phyloP scores from a whole-genome alignment of 1,140 invertebrate genomes.

The Aphaenogaster floridana region DNA sequence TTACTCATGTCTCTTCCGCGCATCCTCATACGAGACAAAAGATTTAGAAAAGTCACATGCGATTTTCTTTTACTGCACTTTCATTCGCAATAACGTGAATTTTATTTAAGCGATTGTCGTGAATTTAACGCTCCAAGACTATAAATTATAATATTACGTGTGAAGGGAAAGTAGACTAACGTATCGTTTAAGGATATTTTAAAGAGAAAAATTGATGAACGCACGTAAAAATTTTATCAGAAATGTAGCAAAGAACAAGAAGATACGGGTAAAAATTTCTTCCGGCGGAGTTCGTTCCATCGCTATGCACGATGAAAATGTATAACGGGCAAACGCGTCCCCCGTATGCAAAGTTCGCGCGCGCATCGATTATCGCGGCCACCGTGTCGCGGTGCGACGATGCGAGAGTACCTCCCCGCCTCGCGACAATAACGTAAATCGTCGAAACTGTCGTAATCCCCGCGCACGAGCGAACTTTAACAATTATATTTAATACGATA shows the following conservation, averaged over 20 bases:
- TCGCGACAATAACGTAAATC: conserved; percentile 81
- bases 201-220: neutral
- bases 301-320: neutral
- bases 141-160: neutral
- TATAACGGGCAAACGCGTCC: conserved; percentile 17
- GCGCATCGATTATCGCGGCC: conserved; percentile 52
- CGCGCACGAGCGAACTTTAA: conserved; percentile 83
- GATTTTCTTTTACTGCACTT: neutral
- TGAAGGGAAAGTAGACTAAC: neutral
- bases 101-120: neutral
- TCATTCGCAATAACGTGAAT: neutral
- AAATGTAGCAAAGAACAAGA: neutral
- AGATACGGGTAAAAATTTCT: conserved; percentile 24
- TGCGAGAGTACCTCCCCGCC: conserved; percentile 36
- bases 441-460: conserved; percentile 80
- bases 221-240: neutral
- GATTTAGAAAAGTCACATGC: conserved; percentile 1
- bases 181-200: neutral
- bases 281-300: neutral
- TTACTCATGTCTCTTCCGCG: conserved; percentile 9
- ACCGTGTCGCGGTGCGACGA: conserved; percentile 2
- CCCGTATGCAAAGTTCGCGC: conserved; percentile 30
- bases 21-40: conserved; percentile 17
- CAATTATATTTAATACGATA: conserved; percentile 86
- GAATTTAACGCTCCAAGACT: neutral